A percentile compares a stretch with the other conserved stretches of the same genome.
phyloP scores from a whole-genome alignment of 2,113 vertebrate genomes.

The Brachirus orientalis region DNA sequence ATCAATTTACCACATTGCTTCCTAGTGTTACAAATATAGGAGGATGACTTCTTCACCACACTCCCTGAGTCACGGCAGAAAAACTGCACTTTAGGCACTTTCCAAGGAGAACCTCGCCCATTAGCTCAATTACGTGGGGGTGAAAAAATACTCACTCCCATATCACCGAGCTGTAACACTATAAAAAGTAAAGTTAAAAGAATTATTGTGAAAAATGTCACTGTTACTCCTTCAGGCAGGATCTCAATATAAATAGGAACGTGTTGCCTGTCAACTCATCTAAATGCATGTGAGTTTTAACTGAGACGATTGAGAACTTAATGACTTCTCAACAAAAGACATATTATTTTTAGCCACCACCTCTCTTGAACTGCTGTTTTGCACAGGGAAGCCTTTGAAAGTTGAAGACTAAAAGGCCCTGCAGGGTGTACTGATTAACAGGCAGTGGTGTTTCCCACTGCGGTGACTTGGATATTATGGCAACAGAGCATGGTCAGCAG shows the following conservation, averaged over 20 bases:
- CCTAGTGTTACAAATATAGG: slow-evolving; percentile 43
- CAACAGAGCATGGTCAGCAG: slow-evolving; percentile 21
- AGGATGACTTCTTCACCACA: slow-evolving; percentile 52
- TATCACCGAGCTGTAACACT: slow-evolving; percentile 32
- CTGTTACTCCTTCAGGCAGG: slow-evolving; percentile 14
- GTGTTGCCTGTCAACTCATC: slow-evolving; percentile 25
- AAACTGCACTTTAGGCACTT: slow-evolving; percentile 62
- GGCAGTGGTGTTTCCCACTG: slow-evolving; percentile 44
- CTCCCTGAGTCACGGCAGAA: slow-evolving; percentile 60
- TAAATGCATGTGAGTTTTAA: slow-evolving; percentile 38
- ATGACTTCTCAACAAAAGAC: slow-evolving; percentile 25
- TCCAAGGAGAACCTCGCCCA: slow-evolving; percentile 32
- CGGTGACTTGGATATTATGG: slow-evolving; percentile 42
- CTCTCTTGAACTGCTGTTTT: slow-evolving; percentile 52
- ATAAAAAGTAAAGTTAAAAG: slow-evolving; percentile 38
- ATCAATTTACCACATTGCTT: slow-evolving; percentile 40
- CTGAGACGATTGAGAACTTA: slow-evolving; percentile 11
- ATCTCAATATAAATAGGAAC: slow-evolving; percentile 29
- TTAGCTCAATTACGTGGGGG: slow-evolving; percentile 37
- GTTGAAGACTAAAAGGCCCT: slow-evolving; percentile 42
- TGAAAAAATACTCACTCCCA: slow-evolving; percentile 14
- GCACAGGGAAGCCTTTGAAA: slow-evolving; percentile 49
- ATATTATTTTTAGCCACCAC: slow-evolving; percentile 43
- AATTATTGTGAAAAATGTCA: slow-evolving; percentile 11
- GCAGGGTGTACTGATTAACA: slow-evolving; percentile 55